phyloP scores from a whole-genome alignment of 1,140 invertebrate genomes.

The Coptotermes formosanus region DNA sequence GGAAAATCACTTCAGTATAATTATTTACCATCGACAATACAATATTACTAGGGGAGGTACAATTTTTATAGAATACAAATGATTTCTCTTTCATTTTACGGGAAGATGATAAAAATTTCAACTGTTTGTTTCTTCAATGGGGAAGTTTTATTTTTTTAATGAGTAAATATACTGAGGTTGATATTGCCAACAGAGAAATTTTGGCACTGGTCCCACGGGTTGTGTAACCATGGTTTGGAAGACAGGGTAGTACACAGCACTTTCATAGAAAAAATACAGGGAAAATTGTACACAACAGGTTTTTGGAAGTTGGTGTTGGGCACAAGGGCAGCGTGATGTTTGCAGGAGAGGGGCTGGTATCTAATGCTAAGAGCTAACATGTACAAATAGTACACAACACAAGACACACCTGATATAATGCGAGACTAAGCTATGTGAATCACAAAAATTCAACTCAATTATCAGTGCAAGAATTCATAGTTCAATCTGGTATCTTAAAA shows the following conservation, averaged over 20 bases:
- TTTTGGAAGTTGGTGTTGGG: neutral
- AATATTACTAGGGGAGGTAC: neutral
- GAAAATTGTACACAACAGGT: conserved; percentile 22
- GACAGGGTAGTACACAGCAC: conserved; percentile 27
- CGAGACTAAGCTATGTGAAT: conserved; percentile 18
- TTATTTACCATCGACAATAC: neutral
- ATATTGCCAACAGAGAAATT: conserved; percentile 13
- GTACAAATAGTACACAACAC: conserved; percentile 9
- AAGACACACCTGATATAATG: conserved; percentile 12
- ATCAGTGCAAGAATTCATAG: neutral
- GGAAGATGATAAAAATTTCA: neutral
- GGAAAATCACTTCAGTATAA: neutral
- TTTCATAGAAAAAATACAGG: neutral
- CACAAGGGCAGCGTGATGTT: neutral
- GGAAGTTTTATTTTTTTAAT: neutral
- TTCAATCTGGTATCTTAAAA: no score
- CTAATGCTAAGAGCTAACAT: neutral
- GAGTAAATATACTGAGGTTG: conserved; percentile 11
- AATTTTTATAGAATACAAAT: conserved; percentile 4
- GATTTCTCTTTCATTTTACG: neutral
- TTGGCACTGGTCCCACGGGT: conserved; percentile 23
- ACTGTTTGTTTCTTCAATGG: neutral
- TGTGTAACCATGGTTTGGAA: conserved; percentile 24
- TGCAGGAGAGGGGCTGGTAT: neutral
- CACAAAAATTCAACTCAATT: conserved; percentile 20